Evolutionary conservation across 2,113 vertebrate species (phyloP).

Genomic region (Paralichthys olivaceus): DNA sequence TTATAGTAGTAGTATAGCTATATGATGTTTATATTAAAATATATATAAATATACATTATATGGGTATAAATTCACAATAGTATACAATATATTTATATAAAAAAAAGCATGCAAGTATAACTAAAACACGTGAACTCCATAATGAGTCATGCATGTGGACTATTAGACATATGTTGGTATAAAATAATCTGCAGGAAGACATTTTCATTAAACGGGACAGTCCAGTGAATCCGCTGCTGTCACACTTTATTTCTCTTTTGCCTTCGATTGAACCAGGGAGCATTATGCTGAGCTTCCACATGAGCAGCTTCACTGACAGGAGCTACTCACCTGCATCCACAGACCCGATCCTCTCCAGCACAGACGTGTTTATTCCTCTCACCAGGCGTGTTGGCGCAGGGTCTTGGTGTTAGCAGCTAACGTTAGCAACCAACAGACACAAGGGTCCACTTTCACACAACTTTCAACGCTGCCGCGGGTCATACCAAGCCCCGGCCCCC

Average conservation of each 20-base stretch:
- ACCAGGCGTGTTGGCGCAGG: no score
- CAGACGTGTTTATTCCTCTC: not conserved
- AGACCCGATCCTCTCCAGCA: no score
- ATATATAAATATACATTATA: no score
- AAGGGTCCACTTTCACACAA: conserved; percentile 40
- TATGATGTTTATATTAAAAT: no score
- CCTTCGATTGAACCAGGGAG: not conserved
- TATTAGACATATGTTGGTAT: no score
- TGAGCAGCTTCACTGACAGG: not conserved
- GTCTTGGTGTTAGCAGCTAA: not conserved
- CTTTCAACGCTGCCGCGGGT: conserved; percentile 66
- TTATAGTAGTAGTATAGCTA: no score
- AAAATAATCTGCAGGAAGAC: not conserved
- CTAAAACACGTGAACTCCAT: no score
- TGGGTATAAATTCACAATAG: no score
- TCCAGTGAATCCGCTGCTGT: not conserved
- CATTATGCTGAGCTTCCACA: not conserved
- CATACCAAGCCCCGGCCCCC: conserved; percentile 27
- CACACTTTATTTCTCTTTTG: not conserved
- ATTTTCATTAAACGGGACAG: no score
- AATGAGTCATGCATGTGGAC: no score
- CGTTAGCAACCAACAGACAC: not conserved
- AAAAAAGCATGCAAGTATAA: no score
- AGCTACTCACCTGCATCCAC: conserved; percentile 6
- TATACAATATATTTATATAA: no score